Evolutionary conservation across 2,797 vertebrate species (phyloP).

Genomic region (Champsocephalus esox): DNA sequence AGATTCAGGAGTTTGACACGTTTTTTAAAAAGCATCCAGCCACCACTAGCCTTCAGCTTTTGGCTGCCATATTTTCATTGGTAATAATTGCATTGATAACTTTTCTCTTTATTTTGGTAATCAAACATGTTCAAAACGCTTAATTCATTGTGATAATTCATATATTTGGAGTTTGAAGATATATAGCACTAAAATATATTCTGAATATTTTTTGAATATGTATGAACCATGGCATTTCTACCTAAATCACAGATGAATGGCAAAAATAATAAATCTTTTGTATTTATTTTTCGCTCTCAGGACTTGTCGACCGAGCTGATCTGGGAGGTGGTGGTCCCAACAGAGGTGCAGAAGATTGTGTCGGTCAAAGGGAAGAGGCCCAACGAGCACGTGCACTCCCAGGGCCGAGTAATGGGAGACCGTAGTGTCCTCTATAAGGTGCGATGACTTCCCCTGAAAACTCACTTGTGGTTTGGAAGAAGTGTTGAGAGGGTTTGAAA

Average conservation of each 20-base stretch:
- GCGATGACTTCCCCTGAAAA: constrained; percentile 1
- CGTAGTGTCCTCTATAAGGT: constrained; percentile 99
- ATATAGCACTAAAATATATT: no score
- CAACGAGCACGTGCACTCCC: constrained; percentile 97
- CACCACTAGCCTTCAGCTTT: background rate
- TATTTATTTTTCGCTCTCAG: constrained; percentile 69
- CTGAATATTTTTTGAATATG: no score
- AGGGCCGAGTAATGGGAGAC: constrained; percentile 98
- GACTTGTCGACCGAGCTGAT: constrained; percentile 93
- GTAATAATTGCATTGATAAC: background rate
- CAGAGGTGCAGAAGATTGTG: constrained; percentile 92
- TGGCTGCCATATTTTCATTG: background rate
- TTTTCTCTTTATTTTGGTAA: background rate
- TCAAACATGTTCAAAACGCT: background rate
- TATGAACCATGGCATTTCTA: background rate
- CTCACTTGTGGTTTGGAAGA: no score
- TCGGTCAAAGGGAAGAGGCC: constrained; percentile 92
- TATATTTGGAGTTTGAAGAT: no score
- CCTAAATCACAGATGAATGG: background rate
- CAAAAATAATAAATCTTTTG: background rate
- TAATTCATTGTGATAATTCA: no score
- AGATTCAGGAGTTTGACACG: background rate
- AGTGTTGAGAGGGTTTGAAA: no score
- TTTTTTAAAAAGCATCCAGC: background rate
- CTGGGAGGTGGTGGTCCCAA: constrained; percentile 92